These are phyloP conservation scores for Syngnathus scovelli DNA, from an alignment of 2,113 vertebrate species.

Conservation along the genomic window DNA sequence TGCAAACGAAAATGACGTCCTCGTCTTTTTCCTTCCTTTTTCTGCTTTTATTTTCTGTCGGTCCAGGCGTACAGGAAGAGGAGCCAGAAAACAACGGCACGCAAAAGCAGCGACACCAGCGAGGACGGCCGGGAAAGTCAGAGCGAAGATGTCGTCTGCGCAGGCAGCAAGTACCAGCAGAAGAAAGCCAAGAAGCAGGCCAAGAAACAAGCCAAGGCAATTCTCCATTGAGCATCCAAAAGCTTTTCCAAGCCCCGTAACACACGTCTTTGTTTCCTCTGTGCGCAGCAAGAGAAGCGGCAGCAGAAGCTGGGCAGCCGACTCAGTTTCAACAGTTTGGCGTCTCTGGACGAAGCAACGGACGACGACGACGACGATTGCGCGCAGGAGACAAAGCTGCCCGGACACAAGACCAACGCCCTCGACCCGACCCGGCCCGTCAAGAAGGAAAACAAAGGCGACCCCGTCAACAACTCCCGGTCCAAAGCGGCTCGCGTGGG, in stretches of 20 bases:
- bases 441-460: constrained; percentile 35
- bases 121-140: constrained; percentile 64
- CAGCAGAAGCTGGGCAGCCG: constrained; percentile 82
- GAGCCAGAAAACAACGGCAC: constrained; percentile 70
- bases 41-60: not conserved
- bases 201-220: constrained; percentile 91
- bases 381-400: not conserved
- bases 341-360: constrained; percentile 16
- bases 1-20: no score
- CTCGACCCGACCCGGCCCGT: not conserved
- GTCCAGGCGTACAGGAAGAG: constrained; percentile 71
- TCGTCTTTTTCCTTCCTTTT: not conserved
- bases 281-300: constrained; percentile 77
- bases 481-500: constrained; percentile 40
- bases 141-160: constrained; percentile 55
- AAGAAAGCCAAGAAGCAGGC: constrained; percentile 95
- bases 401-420: constrained; percentile 22
- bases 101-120: constrained; percentile 62
- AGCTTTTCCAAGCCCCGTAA: not conserved
- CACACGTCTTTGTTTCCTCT: not conserved
- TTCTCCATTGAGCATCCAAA: not conserved
- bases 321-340: constrained; percentile 52
- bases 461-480: constrained; percentile 27
- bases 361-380: constrained; percentile 8
- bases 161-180: constrained; percentile 86